Percentiles rank a stretch among this genome's conserved stretches.
phyloP scores from a whole-genome alignment of 1,140 invertebrate species.

The Oncopeltus fasciatus region DNA sequence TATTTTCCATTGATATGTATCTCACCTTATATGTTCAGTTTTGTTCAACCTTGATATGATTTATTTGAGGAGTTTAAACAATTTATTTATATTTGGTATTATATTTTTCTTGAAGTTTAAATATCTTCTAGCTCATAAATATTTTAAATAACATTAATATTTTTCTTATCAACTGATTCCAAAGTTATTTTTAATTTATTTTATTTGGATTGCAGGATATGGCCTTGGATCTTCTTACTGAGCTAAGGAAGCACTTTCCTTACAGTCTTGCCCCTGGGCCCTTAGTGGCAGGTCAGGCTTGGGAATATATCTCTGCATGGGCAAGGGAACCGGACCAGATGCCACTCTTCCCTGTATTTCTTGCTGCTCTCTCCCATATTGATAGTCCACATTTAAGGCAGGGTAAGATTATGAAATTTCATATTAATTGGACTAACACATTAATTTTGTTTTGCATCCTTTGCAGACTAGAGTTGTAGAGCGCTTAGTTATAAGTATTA shows the following conservation, averaged over 20 bases:
- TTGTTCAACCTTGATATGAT: too few species aligned
- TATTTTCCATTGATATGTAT: too few species aligned
- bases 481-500: too few species aligned
- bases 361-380: conserved; percentile 45
- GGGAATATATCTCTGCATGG: conserved; percentile 80
- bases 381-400: conserved; percentile 29
- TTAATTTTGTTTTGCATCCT: too few species aligned
- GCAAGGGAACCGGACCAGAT: conserved; percentile 57
- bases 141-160: not conserved
- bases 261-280: conserved; percentile 66
- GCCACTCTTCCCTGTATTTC: conserved; percentile 43
- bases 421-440: too few species aligned
- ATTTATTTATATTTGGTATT: too few species aligned
- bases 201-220: not conserved
- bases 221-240: conserved; percentile 29
- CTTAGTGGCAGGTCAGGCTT: conserved; percentile 69
- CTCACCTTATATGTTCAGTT: too few species aligned
- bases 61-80: too few species aligned
- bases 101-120: not conserved
- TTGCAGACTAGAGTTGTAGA: too few species aligned
- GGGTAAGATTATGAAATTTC: too few species aligned
- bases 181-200: not conserved
- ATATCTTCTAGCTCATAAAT: not conserved
- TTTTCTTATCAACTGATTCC: not conserved
- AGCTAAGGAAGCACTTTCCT: conserved; percentile 62